Evolutionary conservation across 92 coral and sea anemone genomes (phyloP).

Genomic region (Epizoanthus ramosus): DNA sequence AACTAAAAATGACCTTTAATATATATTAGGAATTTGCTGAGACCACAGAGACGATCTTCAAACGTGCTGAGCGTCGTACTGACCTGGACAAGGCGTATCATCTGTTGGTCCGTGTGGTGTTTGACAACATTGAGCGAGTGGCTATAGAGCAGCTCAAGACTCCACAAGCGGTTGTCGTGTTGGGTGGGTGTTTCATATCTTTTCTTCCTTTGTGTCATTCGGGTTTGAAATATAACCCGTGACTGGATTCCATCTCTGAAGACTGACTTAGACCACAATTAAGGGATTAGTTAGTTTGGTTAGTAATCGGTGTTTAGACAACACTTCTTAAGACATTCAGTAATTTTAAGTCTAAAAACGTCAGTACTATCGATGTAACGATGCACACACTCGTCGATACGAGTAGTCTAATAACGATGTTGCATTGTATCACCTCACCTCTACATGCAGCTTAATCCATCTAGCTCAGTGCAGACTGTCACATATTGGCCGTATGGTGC

Average conservation of each 20-base stretch:
- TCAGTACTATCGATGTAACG: too few species aligned
- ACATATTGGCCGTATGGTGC: too few species aligned
- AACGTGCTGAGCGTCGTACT: constrained; percentile 95
- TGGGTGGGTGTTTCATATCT: constrained; percentile 62
- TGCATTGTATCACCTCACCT: too few species aligned
- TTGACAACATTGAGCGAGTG: constrained; percentile 88
- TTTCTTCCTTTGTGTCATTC: not conserved
- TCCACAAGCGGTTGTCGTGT: constrained; percentile 89
- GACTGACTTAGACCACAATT: too few species aligned
- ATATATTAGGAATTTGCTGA: constrained; percentile 87
- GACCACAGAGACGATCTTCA: constrained; percentile 89
- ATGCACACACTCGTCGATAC: too few species aligned
- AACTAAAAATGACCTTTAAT: not conserved
- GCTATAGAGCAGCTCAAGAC: constrained; percentile 91
- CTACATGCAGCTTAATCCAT: too few species aligned
- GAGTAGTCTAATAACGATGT: too few species aligned
- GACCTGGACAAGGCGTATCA: constrained; percentile 94
- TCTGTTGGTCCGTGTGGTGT: constrained; percentile 79
- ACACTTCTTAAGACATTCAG: not conserved
- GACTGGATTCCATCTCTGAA: too few species aligned
- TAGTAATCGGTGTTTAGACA: too few species aligned
- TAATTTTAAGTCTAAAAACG: not conserved
- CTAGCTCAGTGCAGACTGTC: too few species aligned
- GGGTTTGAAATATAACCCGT: too few species aligned
- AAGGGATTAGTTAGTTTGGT: too few species aligned